Evolutionary conservation across 2,113 vertebrate species (phyloP), one percentile per base, ranked within the genome.

Genomic region (Panurus biarmicus): DNA sequence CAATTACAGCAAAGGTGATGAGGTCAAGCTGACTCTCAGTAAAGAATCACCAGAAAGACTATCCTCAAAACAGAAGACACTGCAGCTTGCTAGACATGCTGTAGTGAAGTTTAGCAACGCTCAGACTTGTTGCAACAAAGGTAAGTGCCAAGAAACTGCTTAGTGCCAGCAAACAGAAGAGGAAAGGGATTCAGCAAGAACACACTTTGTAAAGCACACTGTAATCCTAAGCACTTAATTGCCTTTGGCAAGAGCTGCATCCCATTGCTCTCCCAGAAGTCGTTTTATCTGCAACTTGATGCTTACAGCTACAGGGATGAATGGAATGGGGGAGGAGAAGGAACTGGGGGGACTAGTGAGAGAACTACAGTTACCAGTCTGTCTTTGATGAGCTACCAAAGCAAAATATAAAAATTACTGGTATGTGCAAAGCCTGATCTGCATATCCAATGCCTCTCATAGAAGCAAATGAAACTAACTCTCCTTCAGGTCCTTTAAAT

Each of bases 221-320:
- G 84, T 95, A 95, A 97, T 94, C 92, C 93, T 95, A 96, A 96
- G 74, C 22, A 77, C 91, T 96, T 96, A 96, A 96, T 95, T 96
- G 93, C 90, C 87, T 95, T 95, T 95, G 94, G 93, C 94, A 95
- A 73, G 78, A 91, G 53, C 72, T 53, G 74, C 92, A 95, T 94
- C 95, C 89, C 74, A 3, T 77, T 95, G 70, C 90, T 94, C 72
- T 90, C 88, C 86, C 87, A 93, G 77, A 96, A 95, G 87, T 95
- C 12, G 2, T 84, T 94, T 88, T 90, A 94, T 94, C 85, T 95
- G 92, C 93, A 96, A 85, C 61, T 80, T 90, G 92, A 94, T 94
- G 93, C 89, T 96, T 90, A 87, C 67, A 82, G 89, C 69, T 89
- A 87, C 65, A 81, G 61, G 54, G 35, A 66, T 93, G 94, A 96